Conservation (phyloP, 1,140 invertebrate species). For the Protaetia brevitarsis region DNA sequence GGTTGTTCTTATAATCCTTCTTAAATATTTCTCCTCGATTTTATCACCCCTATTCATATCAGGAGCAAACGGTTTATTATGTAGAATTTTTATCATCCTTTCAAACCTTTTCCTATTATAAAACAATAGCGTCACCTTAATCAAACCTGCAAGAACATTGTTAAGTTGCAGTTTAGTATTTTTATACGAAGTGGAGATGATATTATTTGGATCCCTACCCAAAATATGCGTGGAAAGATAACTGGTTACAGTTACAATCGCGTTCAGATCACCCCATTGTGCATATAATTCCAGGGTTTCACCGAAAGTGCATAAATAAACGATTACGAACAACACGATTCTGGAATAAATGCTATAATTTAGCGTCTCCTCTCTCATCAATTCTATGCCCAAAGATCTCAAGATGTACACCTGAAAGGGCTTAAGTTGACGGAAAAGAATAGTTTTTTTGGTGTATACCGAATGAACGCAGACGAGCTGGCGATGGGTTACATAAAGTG, state of each 20-base stretch:
- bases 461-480: too few species aligned
- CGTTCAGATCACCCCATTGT: slow-evolving; percentile 25
- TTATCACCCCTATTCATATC: too few species aligned
- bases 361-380: slow-evolving; percentile 13
- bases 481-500: too few species aligned
- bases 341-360: slow-evolving; percentile 18
- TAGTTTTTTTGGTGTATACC: too few species aligned
- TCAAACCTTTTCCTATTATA: slow-evolving; percentile 18
- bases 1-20: too few species aligned
- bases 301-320: slow-evolving; percentile 5
- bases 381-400: slow-evolving; percentile 20
- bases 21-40: too few species aligned
- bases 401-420: slow-evolving; percentile 21
- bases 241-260: slow-evolving; percentile 3
- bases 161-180: too few species aligned
- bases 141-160: not conserved
- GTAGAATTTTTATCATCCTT: slow-evolving; percentile 18
- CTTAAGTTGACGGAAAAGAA: too few species aligned
- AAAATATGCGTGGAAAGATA: slow-evolving; percentile 22
- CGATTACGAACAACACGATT: slow-evolving; percentile 18
- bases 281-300: slow-evolving; percentile 21
- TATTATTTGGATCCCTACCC: slow-evolving; percentile 26
- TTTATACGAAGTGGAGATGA: not conserved
- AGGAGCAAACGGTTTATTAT: too few species aligned
- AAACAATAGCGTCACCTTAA: slow-evolving; percentile 1